Base-by-base conservation (phyloP, 2,888 invertebrate genomes). In the Papilio protenor region DNA sequence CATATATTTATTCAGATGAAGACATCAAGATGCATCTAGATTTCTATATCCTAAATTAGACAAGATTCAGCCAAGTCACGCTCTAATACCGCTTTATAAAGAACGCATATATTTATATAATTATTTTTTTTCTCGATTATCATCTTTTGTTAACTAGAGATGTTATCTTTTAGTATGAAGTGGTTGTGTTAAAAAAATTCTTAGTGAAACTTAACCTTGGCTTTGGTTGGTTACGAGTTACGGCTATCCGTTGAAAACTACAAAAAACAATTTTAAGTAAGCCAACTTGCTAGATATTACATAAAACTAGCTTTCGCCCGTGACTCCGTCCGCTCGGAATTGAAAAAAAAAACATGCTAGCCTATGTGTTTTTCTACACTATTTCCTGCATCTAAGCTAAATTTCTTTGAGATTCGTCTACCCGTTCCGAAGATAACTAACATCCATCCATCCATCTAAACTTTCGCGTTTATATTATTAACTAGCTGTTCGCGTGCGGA, bases 1-100 rank as follows among this genome's bases (percentile, higher is more conserved):
- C 2, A 4, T 33, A 33, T 33, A 33, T 33, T 57, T 55, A 55
- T 33, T 59, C 59, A 45, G 18, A 73, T 14, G 21, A 73, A 73
- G 59, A 21, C 45, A 40, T 45, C 57, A 55, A 73, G 40, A 55
- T 59, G 59, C 21, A 73, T 73, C 59, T 75, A 69, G 49, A 55
- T n/a, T n/a, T 45, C 40, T 55, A 49, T 69, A 69, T 75, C 33
- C 55, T 47, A 64, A 23, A 27, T 27, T 75, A 33, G 57, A 75
- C 45, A 21, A 57, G 49, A 55, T 70, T 71, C 61, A 21, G 27
- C 3, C 12, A 59, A 77, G 18, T 57, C 57, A 57, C 57, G 57
- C 57, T 57, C 57, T 57, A 57, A 57, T 76, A 76, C 69, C 47
- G 12, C 27, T 61, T 33, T 33, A 49, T 61, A 59, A 76, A 57